Evolutionary conservation across 2,888 invertebrate genomes (phyloP).

Genomic region (Erebia palarica): DNA sequence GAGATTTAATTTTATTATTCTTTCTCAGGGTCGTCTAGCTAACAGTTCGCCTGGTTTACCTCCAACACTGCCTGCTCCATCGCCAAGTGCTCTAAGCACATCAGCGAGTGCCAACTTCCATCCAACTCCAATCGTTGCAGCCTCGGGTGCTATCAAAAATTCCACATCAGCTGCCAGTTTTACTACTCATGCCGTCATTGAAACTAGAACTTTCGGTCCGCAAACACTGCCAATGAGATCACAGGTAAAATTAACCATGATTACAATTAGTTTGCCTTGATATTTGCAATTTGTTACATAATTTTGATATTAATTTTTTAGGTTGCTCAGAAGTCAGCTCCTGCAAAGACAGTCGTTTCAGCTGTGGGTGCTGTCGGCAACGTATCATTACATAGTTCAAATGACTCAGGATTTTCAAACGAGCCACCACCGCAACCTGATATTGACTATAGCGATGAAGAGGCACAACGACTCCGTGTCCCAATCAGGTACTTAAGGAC

Average conservation of each 20-base stretch:
- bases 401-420: conserved; percentile 95
- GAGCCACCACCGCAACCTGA: conserved; percentile 94
- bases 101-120: conserved; percentile 85
- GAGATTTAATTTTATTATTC: neutral
- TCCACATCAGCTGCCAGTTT: conserved; percentile 84
- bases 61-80: conserved; percentile 87
- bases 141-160: conserved; percentile 74
- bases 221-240: conserved; percentile 77
- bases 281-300: neutral
- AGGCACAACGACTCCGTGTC: conserved; percentile 84
- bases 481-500: conserved; percentile 81
- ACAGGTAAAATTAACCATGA: conserved; percentile 56
- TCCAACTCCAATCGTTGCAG: conserved; percentile 64
- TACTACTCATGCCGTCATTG: conserved; percentile 76
- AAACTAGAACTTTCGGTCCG: conserved; percentile 75
- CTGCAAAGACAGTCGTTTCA: conserved; percentile 73
- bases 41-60: conserved; percentile 85
- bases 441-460: conserved; percentile 95
- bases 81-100: conserved; percentile 84
- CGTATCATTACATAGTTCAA: conserved; percentile 93
- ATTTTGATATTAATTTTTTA: conserved; percentile 41
- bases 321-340: conserved; percentile 73
- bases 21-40: conserved; percentile 68
- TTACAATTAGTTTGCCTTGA: conserved; percentile 3
- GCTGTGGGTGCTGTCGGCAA: conserved; percentile 84